These are phyloP conservation scores for Capreolus pygargus DNA, from an alignment of 2,113 vertebrate species.

Conservation along the genomic window DNA sequence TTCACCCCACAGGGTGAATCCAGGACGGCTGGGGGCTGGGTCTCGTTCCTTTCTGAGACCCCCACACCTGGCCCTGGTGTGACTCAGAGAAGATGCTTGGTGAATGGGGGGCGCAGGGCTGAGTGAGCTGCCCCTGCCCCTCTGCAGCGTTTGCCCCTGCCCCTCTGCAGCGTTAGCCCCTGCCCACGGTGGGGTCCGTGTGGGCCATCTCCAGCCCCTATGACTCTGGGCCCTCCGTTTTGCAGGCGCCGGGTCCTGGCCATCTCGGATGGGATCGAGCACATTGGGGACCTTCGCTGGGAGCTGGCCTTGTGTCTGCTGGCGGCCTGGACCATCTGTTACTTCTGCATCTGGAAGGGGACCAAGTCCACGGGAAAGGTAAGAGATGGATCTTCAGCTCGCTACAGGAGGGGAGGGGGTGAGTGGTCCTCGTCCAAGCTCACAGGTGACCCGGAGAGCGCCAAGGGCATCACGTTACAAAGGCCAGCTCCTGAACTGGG, in stretches of 20 bases:
- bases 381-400: slow-evolving; percentile 54
- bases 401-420: rapidly evolving
- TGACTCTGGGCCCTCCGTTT: neutral
- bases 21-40: neutral
- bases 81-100: neutral
- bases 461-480: neutral
- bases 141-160: neutral
- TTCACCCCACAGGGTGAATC: neutral
- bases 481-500: neutral
- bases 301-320: slow-evolving; percentile 95
- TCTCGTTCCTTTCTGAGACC: neutral
- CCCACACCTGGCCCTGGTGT: rapidly evolving
- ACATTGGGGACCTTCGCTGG: slow-evolving; percentile 95
- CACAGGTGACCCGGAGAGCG: too few species aligned
- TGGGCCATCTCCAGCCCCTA: neutral
- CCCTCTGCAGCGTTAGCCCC: neutral
- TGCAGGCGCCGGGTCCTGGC: slow-evolving; percentile 92
- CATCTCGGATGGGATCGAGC: slow-evolving; percentile 95
- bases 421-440: neutral
- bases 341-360: slow-evolving; percentile 99
- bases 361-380: slow-evolving; percentile 99
- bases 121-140: rapidly evolving
- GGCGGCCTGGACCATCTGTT: slow-evolving; percentile 97
- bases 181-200: neutral
- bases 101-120: rapidly evolving